Percentiles rank a stretch among this genome's conserved stretches.
Evolutionary conservation across 2,113 vertebrate species (phyloP).

Genomic region (Platanista minor): DNA sequence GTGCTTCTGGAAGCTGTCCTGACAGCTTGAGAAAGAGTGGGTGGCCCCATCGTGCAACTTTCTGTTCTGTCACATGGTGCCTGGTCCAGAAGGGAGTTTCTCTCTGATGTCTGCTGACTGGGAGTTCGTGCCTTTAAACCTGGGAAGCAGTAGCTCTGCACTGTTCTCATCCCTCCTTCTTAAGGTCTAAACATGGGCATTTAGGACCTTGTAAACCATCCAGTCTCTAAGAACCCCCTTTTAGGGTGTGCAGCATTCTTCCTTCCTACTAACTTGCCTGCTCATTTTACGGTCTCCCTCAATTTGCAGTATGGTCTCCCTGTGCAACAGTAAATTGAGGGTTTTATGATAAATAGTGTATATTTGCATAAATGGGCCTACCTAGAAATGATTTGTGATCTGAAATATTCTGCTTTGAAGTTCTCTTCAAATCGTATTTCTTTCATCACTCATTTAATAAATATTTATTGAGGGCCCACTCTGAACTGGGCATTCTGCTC

Average conservation of each 20-base stretch:
- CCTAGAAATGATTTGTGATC: slow-evolving; percentile 24
- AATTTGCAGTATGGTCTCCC: not conserved
- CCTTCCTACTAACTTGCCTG: not conserved
- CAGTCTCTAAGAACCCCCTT: not conserved
- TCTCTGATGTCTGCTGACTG: not conserved
- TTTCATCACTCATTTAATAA: slow-evolving; percentile 13
- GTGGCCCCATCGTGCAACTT: not conserved
- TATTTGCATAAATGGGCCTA: not conserved
- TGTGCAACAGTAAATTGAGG: not conserved
- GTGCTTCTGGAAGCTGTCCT: not conserved
- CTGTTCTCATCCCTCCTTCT: not conserved
- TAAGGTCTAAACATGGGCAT: not conserved
- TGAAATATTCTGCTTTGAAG: slow-evolving; percentile 15
- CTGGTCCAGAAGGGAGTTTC: not conserved
- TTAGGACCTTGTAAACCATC: not conserved
- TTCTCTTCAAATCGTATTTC: slow-evolving; percentile 36
- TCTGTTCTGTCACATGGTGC: not conserved
- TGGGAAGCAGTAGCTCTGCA: not conserved
- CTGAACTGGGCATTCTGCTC: not conserved
- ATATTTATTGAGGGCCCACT: slow-evolving; percentile 31
- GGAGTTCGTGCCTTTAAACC: not conserved
- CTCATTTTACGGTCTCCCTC: not conserved
- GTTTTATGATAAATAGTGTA: not conserved
- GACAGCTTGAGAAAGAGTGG: not conserved
- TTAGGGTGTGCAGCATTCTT: not conserved